Conservation (phyloP, 2,888 invertebrate species). For the Aspidiotus rigidus region DNA sequence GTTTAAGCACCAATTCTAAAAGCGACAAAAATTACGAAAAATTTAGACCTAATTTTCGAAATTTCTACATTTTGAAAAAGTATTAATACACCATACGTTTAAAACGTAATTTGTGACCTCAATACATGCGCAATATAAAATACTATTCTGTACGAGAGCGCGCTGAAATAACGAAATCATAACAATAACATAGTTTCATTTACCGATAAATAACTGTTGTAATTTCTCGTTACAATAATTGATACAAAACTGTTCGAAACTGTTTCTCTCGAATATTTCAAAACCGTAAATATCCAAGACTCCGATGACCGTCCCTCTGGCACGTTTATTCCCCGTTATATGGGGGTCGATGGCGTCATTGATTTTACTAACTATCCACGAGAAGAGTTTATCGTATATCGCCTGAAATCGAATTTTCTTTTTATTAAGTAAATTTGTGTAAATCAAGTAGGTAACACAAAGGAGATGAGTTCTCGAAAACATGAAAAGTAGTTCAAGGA, state of each 20-base stretch:
- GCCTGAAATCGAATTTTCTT: conserved; percentile 48
- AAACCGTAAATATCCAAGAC: conserved; percentile 98
- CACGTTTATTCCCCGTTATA: conserved; percentile 51
- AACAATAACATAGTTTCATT: conserved; percentile 35
- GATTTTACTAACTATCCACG: conserved; percentile 85
- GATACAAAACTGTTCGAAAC: conserved; percentile 98
- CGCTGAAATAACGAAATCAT: too few species aligned
- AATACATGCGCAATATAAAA: too few species aligned
- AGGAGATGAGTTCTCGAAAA: neutral
- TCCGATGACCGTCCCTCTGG: conserved; percentile 64
- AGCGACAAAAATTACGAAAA: conserved; percentile 30
- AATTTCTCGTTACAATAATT: conserved; percentile 98
- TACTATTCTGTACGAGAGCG: too few species aligned
- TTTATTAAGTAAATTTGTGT: neutral
- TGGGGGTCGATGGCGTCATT: conserved; percentile 73
- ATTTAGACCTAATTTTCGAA: neutral
- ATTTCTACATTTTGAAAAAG: neutral
- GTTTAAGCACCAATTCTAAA: conserved; percentile 86
- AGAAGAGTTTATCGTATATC: conserved; percentile 86
- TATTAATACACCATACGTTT: neutral
- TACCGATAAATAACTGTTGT: conserved; percentile 92
- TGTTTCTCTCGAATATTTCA: conserved; percentile 93
- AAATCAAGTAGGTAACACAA: neutral
- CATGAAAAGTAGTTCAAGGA: neutral
- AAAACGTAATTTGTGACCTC: neutral